Conservation (phyloP, 2,888 invertebrate species). For the Taphrorychus bicolor region DNA sequence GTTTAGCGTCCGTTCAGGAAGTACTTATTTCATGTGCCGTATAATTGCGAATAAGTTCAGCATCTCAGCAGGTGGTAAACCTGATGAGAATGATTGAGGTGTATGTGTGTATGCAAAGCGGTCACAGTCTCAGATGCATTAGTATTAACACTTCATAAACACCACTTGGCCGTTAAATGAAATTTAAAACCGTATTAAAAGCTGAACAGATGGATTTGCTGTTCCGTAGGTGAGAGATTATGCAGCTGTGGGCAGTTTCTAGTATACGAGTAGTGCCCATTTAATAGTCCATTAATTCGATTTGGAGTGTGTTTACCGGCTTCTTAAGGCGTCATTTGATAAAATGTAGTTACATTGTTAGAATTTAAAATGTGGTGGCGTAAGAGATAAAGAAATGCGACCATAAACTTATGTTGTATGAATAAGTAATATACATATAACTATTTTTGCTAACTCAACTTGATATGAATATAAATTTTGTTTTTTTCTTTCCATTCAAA, state of each 20-base stretch:
- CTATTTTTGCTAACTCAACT: no score
- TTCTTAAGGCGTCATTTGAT: background rate
- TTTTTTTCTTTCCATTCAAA: no score
- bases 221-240: conserved; percentile 19
- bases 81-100: background rate
- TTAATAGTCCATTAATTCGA: background rate
- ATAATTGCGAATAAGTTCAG: background rate
- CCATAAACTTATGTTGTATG: no score
- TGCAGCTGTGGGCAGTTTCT: conserved; percentile 20
- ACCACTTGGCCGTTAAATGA: conserved; percentile 8
- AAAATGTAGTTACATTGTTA: no score
- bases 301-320: background rate
- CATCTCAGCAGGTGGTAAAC: background rate
- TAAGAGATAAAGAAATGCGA: no score
- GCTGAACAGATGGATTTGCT: conserved; percentile 17
- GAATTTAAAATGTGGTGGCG: no score
- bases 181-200: conserved; percentile 17
- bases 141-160: conserved; percentile 20
- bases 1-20: no score
- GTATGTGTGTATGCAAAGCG: background rate
- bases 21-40: background rate
- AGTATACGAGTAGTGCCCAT: background rate
- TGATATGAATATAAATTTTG: no score
- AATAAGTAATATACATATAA: no score
- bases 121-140: no score